Evolutionary conservation across 1,140 invertebrate genomes (phyloP).

Genomic region (Eriosoma lanigerum): DNA sequence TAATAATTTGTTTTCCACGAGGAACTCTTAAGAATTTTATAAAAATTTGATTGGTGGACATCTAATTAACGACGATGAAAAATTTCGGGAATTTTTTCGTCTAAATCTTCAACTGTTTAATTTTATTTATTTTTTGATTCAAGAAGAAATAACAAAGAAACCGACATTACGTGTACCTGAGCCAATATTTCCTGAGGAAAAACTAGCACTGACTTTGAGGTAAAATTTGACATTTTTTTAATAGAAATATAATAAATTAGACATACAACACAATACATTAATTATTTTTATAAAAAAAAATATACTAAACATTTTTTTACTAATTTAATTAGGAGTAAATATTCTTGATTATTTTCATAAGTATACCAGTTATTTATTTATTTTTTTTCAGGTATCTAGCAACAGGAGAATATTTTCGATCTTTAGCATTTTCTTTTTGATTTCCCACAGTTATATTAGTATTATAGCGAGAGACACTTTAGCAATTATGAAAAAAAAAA

Average conservation of each 20-base stretch:
- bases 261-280: neutral
- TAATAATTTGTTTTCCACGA: no score
- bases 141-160: no score
- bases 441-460: neutral
- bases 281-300: neutral
- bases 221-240: constrained; percentile 1
- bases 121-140: no score
- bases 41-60: no score
- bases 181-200: neutral
- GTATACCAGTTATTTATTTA: constrained; percentile 1
- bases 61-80: no score
- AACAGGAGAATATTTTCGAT: constrained; percentile 2
- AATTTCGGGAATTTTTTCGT: no score
- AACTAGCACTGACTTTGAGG: neutral
- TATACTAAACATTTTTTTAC: neutral
- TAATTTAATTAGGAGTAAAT: neutral
- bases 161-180: no score
- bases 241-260: neutral
- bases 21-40: no score
- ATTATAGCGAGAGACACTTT: constrained; percentile 1
- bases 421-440: neutral
- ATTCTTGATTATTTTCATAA: neutral
- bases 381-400: neutral
- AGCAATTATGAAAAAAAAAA: constrained; percentile 5
- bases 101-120: no score